Base-by-base conservation (phyloP, 2,888 invertebrate species). In the Limulus polyphemus region DNA sequence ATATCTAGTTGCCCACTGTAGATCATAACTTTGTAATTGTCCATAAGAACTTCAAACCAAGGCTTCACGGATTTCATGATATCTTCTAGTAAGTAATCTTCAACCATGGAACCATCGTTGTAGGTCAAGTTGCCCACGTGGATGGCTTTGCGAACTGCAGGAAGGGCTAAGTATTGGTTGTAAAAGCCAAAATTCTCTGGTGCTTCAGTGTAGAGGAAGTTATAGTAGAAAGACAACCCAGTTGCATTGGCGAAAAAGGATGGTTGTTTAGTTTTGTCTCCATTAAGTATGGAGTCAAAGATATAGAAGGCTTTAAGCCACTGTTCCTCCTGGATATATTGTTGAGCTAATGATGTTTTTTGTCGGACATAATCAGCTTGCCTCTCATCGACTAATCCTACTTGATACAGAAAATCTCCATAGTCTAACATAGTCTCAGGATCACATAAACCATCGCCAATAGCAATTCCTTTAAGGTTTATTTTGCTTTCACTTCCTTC, bases 1-100 rank as follows among this genome's bases (percentile, higher is more conserved):
- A 94, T 86, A 75, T 95, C 94, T 67, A 94, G 75, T 73, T 94
- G 93, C 0, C 94, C 94, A 73, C 85, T 92, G 75, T 93, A 94
- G 82, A 72, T 55, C 50, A 65, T 52, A 61, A 74, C 74, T 70
- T 73, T 74, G 69, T 75, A 75, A 57, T 75, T 71, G 63, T 77
- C 70, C 69, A 77, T 69, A 10, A 76, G 68, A 50, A 70, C 69
- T 11, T 72, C 71, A 5, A 78, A 70, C 72, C 74, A 74, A 2
- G 75, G 74, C 10, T 87, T 86, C 10, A 90, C 84, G 0, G 87
- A 86, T 72, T 88, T 83, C 86, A 91, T 87, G 0, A 91, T 80
- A 75, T 95, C 94, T 52, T 79, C 77, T 67, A 83, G 81, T 32
- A 94, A 76, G 74, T 85, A 81, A 10, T 79, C 71, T 74, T 90